Conservation (phyloP, 2,888 invertebrate species). For the Drosophila nr. medialis region DNA sequence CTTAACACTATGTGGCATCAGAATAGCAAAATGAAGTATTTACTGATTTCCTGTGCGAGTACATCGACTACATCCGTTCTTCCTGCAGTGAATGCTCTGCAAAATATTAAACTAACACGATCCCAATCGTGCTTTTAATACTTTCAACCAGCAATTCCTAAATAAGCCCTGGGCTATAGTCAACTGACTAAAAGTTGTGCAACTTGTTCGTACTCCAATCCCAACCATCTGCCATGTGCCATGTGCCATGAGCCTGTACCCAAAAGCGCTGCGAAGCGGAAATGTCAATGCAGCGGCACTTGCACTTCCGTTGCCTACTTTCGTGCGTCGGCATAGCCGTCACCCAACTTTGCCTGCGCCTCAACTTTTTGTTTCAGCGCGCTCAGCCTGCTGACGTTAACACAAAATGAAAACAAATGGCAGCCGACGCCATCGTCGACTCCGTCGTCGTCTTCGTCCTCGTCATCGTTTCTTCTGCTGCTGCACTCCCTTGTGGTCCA, state of each 20-base stretch:
- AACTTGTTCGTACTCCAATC: slow-evolving; percentile 36
- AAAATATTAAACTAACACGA: slow-evolving; percentile 39
- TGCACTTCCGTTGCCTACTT: slow-evolving; percentile 78
- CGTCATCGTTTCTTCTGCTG: slow-evolving; percentile 5
- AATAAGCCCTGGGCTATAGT: slow-evolving; percentile 52
- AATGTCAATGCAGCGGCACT: slow-evolving; percentile 80
- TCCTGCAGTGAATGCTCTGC: slow-evolving; percentile 18
- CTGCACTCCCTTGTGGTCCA: slow-evolving; percentile 21
- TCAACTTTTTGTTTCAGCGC: slow-evolving; percentile 64
- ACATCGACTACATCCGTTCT: slow-evolving; percentile 32
- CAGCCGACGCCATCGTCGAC: slow-evolving; percentile 43
- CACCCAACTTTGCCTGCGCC: slow-evolving; percentile 65
- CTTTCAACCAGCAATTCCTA: slow-evolving; percentile 38
- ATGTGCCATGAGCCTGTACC: slow-evolving; percentile 35
- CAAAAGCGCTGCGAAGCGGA: slow-evolving; percentile 74
- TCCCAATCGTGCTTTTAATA: slow-evolving; percentile 7
- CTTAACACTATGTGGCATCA: not conserved
- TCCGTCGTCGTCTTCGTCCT: slow-evolving; percentile 10
- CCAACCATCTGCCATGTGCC: slow-evolving; percentile 26
- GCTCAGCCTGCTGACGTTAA: slow-evolving; percentile 74
- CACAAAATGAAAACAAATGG: slow-evolving; percentile 79
- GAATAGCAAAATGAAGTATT: slow-evolving; percentile 12
- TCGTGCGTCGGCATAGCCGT: slow-evolving; percentile 52
- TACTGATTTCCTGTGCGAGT: slow-evolving; percentile 26
- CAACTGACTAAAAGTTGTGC: slow-evolving; percentile 61